Evolutionary conservation across 2,888 invertebrate species (phyloP), one percentile per base, ranked within the genome.

Genomic region (Ramazzottius varieornatus): DNA sequence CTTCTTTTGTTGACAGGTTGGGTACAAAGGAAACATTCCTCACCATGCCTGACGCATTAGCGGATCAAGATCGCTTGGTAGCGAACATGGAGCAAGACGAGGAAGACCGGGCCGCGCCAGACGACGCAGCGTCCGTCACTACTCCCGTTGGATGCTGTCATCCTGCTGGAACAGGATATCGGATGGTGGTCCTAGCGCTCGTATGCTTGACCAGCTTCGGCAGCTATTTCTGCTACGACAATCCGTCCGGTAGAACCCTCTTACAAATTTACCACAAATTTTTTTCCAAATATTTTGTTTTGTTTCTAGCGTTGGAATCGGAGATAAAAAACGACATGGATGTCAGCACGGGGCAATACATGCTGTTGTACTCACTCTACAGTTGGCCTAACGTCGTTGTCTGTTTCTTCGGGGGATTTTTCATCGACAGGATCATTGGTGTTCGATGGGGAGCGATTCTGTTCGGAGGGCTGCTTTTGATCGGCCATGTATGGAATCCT

Each of bases 371-470:
- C 77, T 86, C 87, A 2, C 84, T 90, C 75, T 96, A 96, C 76
- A 92, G 93, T 0, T 96, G 93, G 93, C 96, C 96, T 33, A 96
- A 96, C 81, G 87, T 93, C 1, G 80, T 94, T 67, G 79, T 94
- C 67, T 93, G 93, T 77, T 91, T 94, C 76, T 83, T 96, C 73
- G 96, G 94, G 63, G 94, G 96, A 70, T 93, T 90, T 78, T 82
- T 96, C 67, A 83, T 96, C 72, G 94, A 96, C 80, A 83, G 87
- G 70, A 84, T 92, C 63, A 92, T 96, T 79, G 96, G 96, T 46
- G 87, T 94, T 68, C 82, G 92, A 70, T 76, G 89, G 68, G 94
- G 94, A 54, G 88, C 93, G 64, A 83, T 88, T 70, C 84, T 96
- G 69, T 96, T 92, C 74, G 86, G 91, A 80, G 79, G 82, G 1